phyloP scores from a whole-genome alignment of 2,113 vertebrate species.

The Thomomys bottae region DNA sequence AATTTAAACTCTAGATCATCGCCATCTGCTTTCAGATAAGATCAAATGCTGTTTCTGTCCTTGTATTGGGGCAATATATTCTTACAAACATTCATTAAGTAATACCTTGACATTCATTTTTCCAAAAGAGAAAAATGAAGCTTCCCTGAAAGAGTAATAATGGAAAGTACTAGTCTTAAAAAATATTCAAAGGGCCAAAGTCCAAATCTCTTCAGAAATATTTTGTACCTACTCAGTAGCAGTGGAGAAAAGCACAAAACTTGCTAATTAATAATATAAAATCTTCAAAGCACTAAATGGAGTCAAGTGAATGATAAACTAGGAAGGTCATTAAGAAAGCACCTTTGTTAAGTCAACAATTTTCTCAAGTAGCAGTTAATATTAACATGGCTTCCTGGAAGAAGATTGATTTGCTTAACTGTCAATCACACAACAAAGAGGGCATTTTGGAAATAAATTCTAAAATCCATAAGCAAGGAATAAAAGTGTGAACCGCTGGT shows the following conservation, averaged over 20 bases:
- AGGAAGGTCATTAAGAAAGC: slow-evolving; percentile 13
- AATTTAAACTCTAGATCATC: slow-evolving; percentile 32
- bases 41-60: neutral
- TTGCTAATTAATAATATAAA: neutral
- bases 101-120: neutral
- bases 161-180: slow-evolving; percentile 10
- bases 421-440: slow-evolving; percentile 8
- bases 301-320: neutral
- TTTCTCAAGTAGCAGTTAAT: slow-evolving; percentile 41
- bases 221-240: neutral
- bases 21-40: slow-evolving; percentile 34
- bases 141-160: neutral
- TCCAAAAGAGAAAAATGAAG: neutral
- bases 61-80: slow-evolving; percentile 18
- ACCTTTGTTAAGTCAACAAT: slow-evolving; percentile 46
- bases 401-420: neutral
- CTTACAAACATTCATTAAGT: neutral
- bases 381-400: slow-evolving; percentile 46
- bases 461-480: slow-evolving; percentile 29
- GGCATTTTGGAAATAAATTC: slow-evolving; percentile 4
- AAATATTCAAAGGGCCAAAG: neutral
- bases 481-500: too few relatives aligned
- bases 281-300: neutral
- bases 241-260: neutral
- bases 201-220: neutral